These are phyloP conservation scores for Petroica traversi DNA, from an alignment of 2,113 vertebrate species.

Conservation along the genomic window DNA sequence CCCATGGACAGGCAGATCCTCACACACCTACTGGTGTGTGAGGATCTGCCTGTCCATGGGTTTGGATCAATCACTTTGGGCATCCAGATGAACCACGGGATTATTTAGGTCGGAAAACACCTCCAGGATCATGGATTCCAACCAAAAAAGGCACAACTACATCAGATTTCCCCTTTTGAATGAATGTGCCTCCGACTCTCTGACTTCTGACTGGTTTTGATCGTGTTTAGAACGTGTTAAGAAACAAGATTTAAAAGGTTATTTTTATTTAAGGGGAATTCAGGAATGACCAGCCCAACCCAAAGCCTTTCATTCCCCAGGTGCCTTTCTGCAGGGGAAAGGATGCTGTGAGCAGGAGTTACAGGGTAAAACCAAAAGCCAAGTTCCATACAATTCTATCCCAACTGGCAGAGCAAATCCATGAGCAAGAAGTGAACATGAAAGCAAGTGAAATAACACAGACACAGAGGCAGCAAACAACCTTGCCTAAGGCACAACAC, in stretches of 20 bases:
- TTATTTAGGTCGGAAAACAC: background rate
- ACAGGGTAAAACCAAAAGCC: background rate
- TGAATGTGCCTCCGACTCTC: background rate
- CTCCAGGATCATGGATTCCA: background rate
- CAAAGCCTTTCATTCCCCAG: background rate
- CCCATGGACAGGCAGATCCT: background rate
- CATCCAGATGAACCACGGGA: background rate
- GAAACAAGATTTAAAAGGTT: background rate
- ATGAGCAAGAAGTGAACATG: background rate
- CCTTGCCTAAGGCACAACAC: constrained; percentile 13
- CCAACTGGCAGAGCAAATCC: background rate
- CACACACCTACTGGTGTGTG: background rate
- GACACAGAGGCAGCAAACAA: background rate
- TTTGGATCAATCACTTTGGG: rapidly evolving
- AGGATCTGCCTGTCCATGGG: too few species aligned
- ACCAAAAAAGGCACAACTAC: background rate
- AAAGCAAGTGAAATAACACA: constrained; percentile 21
- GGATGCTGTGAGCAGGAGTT: background rate
- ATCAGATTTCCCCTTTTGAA: background rate
- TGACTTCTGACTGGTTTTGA: background rate
- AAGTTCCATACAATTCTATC: background rate
- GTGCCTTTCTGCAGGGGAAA: background rate
- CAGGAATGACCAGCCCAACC: background rate
- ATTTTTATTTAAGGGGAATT: background rate
- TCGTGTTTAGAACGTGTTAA: background rate